Conservation (phyloP, 2,113 vertebrate species). For the Tragelaphus imberbis region DNA sequence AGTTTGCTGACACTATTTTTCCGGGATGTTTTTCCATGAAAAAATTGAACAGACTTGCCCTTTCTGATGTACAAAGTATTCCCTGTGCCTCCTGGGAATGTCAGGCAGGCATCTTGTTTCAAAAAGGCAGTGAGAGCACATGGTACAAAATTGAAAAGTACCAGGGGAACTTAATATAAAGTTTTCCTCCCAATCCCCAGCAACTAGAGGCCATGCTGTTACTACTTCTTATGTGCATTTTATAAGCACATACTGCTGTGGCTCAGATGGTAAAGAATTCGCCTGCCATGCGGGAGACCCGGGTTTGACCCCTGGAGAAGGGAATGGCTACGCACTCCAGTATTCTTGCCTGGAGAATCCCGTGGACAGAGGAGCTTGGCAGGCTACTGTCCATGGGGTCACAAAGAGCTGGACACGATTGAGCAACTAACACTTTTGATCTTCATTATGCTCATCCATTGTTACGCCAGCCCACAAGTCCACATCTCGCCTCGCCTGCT, state of each 20-base stretch:
- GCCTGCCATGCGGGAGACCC: neutral
- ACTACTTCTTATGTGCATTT: neutral
- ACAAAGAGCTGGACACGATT: neutral
- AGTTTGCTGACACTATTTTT: neutral
- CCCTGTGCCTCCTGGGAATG: neutral
- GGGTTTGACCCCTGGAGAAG: neutral
- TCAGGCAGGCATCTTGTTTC: neutral
- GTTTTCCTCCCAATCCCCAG: neutral
- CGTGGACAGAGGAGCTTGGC: neutral
- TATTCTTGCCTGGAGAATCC: neutral
- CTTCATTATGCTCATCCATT: neutral
- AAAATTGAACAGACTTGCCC: neutral
- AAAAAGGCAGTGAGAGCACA: too few relatives aligned
- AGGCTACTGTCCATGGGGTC: neutral
- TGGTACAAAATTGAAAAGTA: neutral
- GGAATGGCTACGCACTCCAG: neutral
- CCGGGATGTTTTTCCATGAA: neutral
- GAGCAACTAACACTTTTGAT: neutral
- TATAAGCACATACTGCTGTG: neutral
- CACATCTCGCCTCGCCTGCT: accelerated
- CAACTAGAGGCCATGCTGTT: neutral
- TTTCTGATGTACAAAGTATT: neutral
- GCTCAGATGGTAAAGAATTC: neutral
- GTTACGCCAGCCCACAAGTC: accelerated
- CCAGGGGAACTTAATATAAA: too few relatives aligned